Conservation (phyloP, 2,888 invertebrate genomes). For the Drosophila antonietae region DNA sequence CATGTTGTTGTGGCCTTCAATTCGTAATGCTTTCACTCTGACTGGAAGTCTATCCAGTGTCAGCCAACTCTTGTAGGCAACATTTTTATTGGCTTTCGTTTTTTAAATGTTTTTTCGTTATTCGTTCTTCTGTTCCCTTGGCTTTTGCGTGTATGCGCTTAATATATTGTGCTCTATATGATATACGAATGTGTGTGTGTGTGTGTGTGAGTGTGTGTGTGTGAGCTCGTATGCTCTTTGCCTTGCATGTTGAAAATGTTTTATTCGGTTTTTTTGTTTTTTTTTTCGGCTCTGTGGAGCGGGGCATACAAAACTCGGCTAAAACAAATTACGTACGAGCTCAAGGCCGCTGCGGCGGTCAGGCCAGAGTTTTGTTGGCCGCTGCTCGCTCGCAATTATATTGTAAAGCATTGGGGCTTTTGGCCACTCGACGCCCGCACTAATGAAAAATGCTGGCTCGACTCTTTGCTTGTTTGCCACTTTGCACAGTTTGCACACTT, state of each 20-base stretch:
- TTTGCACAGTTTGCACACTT: slow-evolving; percentile 9
- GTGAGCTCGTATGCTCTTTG: slow-evolving; percentile 42
- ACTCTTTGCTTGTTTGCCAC: slow-evolving; percentile 29
- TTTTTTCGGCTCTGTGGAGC: slow-evolving; percentile 25
- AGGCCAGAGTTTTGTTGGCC: slow-evolving; percentile 55
- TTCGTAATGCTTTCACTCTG: slow-evolving; percentile 51
- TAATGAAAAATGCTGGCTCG: slow-evolving; percentile 69
- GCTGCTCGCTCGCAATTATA: slow-evolving; percentile 63
- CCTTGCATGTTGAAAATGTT: slow-evolving; percentile 69
- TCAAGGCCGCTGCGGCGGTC: slow-evolving; percentile 72
- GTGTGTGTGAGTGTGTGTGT: background rate
- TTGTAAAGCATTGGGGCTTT: slow-evolving; percentile 61
- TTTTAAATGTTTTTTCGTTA: slow-evolving; percentile 44
- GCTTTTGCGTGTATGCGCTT: slow-evolving; percentile 63
- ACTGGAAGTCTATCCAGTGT: slow-evolving; percentile 18
- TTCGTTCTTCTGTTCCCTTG: slow-evolving; percentile 6
- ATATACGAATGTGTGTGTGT: slow-evolving; percentile 20
- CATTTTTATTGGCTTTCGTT: slow-evolving; percentile 62
- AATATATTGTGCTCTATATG: slow-evolving; percentile 67
- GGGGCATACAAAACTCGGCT: slow-evolving; percentile 43
- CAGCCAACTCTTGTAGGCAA: slow-evolving; percentile 44
- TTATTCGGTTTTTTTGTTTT: no score
- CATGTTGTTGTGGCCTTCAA: slow-evolving; percentile 51
- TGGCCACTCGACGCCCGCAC: slow-evolving; percentile 54
- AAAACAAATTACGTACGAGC: slow-evolving; percentile 71